Base-by-base conservation (phyloP, 1,140 invertebrate genomes). In the Drosophila mayri region DNA sequence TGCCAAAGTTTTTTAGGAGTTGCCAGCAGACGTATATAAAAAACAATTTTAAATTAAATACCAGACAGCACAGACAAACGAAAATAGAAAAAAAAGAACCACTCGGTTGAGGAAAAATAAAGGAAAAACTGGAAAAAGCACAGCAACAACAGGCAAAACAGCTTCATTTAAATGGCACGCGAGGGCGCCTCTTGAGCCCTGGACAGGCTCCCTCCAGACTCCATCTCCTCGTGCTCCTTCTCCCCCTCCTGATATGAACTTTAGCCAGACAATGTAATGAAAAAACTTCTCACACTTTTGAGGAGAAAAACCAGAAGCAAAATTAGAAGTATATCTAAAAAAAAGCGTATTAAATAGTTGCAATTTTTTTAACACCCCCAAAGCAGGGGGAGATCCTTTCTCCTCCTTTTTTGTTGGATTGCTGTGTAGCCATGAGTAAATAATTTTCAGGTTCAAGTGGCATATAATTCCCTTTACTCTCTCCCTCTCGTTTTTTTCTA, bases 361-460 rank as follows among this genome's bases (percentile, higher is more conserved):
- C 84, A 32, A 74, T 84, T 88, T 88, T 88, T 87, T 86, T 83
- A 68, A 52, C 14, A 18, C 25, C 14, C 47, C 38, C 7, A 22
- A 1, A 25, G 52, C 14, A 25, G 14, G 9, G 20, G 35, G 18
- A 44, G 38, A 25, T 35, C 37, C 9, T 54, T 22, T 10, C 25
- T 4, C 47, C 5, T 41, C n/a, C 32, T n/a, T 6, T 62, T 22
- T 7, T 47, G 20, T 49, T n/a, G 47, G 46, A 16, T 47, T 25
- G 44, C 60, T 68, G 61, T 57, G 60, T 52, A 66, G 58, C 63
- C 60, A 65, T 38, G 70, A 87, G 84, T 88, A 88, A 88, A 88
- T 90, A 90, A 88, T 90, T 88, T 84, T 88, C 84, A 84, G 84
- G 84, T 88, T 88, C 85, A 88, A 88, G 85, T 90, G 74, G 64